Conservation (phyloP, 1,140 invertebrate species). For the Lysiphlebus fabarum region DNA sequence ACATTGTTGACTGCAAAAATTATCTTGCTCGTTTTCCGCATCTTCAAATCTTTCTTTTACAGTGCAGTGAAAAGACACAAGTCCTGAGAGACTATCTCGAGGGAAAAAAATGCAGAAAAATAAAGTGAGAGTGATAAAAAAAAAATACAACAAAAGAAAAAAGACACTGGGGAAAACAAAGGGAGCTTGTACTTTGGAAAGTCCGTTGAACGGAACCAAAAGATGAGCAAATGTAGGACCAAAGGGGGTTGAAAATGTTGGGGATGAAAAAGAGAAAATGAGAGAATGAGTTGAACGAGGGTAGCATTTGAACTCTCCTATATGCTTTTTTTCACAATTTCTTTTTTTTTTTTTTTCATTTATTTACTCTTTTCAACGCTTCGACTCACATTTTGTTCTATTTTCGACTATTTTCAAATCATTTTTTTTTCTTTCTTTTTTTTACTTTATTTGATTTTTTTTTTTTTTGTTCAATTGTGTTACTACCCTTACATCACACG, state of each 20-base stretch:
- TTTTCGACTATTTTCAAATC: no score
- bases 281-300: conserved; percentile 23
- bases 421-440: no score
- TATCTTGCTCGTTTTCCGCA: conserved; percentile 7
- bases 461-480: no score
- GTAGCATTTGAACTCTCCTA: conserved; percentile 15
- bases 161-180: neutral
- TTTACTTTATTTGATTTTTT: no score
- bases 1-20: conserved; percentile 3
- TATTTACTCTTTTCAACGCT: conserved; percentile 13
- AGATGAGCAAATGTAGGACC: no score
- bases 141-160: no score
- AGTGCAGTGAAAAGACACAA: conserved; percentile 13
- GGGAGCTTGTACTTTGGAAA: conserved; percentile 14
- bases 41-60: conserved; percentile 1
- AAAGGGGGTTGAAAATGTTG: no score
- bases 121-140: no score
- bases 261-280: conserved; percentile 14
- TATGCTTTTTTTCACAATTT: conserved; percentile 12
- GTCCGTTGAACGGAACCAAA: conserved; percentile 5
- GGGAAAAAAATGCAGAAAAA: no score
- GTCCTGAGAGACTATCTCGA: conserved; percentile 9
- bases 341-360: conserved; percentile 20
- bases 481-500: no score
- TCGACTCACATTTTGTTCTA: no score